Conservation (phyloP, 2,888 invertebrate genomes). For the Frankliniella intonsa region DNA sequence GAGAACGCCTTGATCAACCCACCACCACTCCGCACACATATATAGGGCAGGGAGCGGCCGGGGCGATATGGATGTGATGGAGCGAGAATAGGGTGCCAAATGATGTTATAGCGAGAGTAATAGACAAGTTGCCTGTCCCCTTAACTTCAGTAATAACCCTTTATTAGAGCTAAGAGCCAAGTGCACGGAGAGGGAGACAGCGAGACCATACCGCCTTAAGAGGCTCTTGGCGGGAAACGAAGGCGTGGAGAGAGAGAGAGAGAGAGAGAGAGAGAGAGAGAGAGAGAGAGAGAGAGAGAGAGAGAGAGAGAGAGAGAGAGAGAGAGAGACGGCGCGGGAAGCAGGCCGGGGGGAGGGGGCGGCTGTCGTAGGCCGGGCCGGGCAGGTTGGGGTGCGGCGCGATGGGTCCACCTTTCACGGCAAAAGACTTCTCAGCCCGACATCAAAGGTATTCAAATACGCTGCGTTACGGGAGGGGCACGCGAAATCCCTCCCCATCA, state of each 20-base stretch:
- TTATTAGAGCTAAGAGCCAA: conserved; percentile 20
- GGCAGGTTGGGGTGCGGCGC: not conserved
- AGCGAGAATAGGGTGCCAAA: conserved; percentile 26
- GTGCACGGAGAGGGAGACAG: conserved; percentile 4
- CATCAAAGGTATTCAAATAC: conserved; percentile 21
- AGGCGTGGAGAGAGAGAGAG: too few relatives aligned
- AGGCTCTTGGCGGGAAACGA: not conserved
- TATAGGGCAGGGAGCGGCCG: not conserved
- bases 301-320: too few relatives aligned
- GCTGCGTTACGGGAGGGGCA: not conserved
- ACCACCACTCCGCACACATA: not conserved
- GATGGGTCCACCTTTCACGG: not conserved
- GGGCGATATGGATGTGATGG: conserved; percentile 20
- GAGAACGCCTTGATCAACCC: too few relatives aligned
- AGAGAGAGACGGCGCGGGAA: too few relatives aligned
- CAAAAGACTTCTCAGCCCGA: conserved; percentile 1
- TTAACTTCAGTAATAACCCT: conserved; percentile 27
- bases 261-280: too few relatives aligned
- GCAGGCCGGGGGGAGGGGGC: not conserved
- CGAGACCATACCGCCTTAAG: conserved; percentile 16
- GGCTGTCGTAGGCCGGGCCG: not conserved
- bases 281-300: too few relatives aligned
- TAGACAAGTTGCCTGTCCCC: conserved; percentile 24
- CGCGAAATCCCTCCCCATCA: too few relatives aligned
- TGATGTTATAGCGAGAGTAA: conserved; percentile 15